Percentiles rank a stretch among this genome's conserved stretches.
These are phyloP conservation scores for Nixonia krombeini DNA, from an alignment of 1,140 invertebrate genomes.

Conservation along the genomic window DNA sequence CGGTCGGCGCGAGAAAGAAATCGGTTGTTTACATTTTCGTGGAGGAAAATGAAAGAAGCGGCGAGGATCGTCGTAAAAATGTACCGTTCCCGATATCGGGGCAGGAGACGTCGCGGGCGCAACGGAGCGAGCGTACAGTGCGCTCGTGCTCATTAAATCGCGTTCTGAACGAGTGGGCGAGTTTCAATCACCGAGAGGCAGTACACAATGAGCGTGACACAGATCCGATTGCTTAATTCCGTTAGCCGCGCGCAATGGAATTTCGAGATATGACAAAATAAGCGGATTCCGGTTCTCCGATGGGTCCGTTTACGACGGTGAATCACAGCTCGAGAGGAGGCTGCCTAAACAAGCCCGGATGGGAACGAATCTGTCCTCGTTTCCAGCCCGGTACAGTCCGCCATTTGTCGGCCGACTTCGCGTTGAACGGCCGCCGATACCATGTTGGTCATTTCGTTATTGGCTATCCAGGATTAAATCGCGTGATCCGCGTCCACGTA, in stretches of 20 bases:
- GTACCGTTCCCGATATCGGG: slow-evolving; percentile 18
- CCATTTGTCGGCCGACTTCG: no score
- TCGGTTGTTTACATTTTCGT: slow-evolving; percentile 3
- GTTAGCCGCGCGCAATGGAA: slow-evolving; percentile 34
- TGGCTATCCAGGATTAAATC: no score
- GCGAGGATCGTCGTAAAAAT: slow-evolving; percentile 28
- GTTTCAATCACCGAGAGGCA: slow-evolving; percentile 24
- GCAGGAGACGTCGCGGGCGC: no score
- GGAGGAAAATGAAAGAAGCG: slow-evolving; percentile 6
- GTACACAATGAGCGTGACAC: slow-evolving; percentile 47
- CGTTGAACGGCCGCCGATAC: no score
- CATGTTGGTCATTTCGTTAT: no score
- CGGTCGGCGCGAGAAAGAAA: slow-evolving; percentile 4
- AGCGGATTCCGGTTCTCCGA: slow-evolving; percentile 39
- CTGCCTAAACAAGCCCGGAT: slow-evolving; percentile 10
- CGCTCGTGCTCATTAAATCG: slow-evolving; percentile 30
- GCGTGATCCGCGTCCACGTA: no score
- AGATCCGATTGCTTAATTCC: slow-evolving; percentile 41
- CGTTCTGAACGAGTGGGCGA: slow-evolving; percentile 47
- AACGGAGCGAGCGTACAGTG: no score
- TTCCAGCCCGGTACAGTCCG: no score
- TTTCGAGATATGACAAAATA: slow-evolving; percentile 38
- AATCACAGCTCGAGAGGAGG: slow-evolving; percentile 1
- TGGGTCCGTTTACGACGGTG: slow-evolving; percentile 18
- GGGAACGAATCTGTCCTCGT: no score